A percentile compares a stretch with the other conserved stretches of the same genome.
phyloP scores from a whole-genome alignment of 64 coral and sea anemone genomes.

The Pocillopora damicornis region DNA sequence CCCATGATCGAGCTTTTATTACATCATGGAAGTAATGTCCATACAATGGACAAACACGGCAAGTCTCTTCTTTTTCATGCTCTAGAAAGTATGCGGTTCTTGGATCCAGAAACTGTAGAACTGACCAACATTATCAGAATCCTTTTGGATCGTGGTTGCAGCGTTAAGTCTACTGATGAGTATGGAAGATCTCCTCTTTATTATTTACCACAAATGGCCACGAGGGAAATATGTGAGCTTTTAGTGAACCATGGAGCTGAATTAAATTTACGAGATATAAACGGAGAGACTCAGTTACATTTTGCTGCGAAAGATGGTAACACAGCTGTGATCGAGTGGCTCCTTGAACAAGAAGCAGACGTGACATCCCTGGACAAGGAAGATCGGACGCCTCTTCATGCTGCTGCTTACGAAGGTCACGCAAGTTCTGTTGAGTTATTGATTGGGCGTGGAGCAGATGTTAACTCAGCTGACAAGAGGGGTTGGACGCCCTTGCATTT shows the following conservation, averaged over 20 bases:
- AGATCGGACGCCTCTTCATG: constrained; percentile 42
- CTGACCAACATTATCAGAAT: not conserved
- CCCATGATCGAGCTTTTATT: not conserved
- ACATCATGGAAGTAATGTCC: not conserved
- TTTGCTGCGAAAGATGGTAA: constrained; percentile 10
- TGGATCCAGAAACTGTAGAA: not conserved
- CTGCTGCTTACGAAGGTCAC: constrained; percentile 11
- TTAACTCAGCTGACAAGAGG: constrained; percentile 29
- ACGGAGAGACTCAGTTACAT: constrained; percentile 19
- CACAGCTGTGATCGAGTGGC: constrained; percentile 5
- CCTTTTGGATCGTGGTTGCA: constrained; percentile 1
- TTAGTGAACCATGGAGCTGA: constrained; percentile 33
- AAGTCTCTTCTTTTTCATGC: not conserved
- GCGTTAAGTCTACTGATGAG: constrained; percentile 3
- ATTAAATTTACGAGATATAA: constrained; percentile 6
- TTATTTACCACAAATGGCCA: not conserved
- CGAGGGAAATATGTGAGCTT: not conserved
- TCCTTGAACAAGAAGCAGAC: constrained; percentile 17
- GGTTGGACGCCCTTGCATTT: constrained; percentile 28
- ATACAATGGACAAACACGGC: not conserved
- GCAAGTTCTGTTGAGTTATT: constrained; percentile 25
- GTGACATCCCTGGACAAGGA: constrained; percentile 1
- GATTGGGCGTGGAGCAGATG: constrained; percentile 56
- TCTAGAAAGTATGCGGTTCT: not conserved
- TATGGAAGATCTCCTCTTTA: constrained; percentile 24